Base-by-base conservation (phyloP, 2,113 vertebrate genomes). In the Charadrius vociferus region DNA sequence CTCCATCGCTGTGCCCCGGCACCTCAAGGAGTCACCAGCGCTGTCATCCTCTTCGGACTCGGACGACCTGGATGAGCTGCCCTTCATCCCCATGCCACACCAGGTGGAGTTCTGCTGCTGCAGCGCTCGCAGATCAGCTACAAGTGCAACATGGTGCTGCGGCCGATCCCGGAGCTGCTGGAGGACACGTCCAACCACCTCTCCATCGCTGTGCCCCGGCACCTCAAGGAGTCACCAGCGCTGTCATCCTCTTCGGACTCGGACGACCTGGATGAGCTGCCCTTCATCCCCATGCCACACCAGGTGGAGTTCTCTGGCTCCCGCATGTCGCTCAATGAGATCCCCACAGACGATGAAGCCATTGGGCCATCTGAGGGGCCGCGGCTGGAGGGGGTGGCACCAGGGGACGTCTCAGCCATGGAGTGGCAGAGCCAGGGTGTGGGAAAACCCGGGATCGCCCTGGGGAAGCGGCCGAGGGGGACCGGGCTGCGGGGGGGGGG, bases 61-160 rank as follows among this genome's bases (percentile, higher is more conserved):
- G 2, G 99, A 99, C 1, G 99, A 99, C 66, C 98, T 99, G 61
- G 99, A 99, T 30, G 99, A 99, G 95, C 96, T 99, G 81, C 99
- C 99, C 3, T 99, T 99, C 19, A 99, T 99, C 81, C 99, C 99
- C 24, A 99, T 99, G 98, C 99, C 99, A 1, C 98, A 99, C 47
- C 99, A 99, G 95, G 98, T 99, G 71, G 99, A 99, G 89, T 99
- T 99, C 97, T 99, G n/a, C n/a, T n/a, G 90, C 96, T 97, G 70
- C 95, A 99, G 99, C 98, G 99, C 74, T 99, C 99, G 3, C 98
- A 99, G 81, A 99, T 99, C 98, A 99, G 98, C 98, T 99, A 99
- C 96, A 99, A 99, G 97, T 99, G 99, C 94, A 99, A 99, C 95
- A 99, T 99, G 99, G 99, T 99, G 85, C 98, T 99, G 98, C 98